These are phyloP conservation scores for Pomatorhinus ruficollis DNA, from an alignment of 2,113 vertebrate genomes.

Conservation along the genomic window DNA sequence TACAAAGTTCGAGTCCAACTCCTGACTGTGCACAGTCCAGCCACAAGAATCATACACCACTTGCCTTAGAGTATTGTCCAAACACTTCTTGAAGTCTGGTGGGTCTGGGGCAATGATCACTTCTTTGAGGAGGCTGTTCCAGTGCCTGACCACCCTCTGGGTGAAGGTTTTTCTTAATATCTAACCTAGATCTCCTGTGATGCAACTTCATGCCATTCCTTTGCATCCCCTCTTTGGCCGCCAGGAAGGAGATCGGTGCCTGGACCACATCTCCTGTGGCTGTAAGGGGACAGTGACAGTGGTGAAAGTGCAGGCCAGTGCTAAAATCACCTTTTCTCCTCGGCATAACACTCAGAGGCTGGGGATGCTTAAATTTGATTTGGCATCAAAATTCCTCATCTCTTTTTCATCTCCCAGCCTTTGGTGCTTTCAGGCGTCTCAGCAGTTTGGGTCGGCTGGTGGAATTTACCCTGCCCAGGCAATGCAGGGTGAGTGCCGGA, in stretches of 20 bases:
- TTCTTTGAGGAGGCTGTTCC: neutral
- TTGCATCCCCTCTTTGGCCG: fast-evolving
- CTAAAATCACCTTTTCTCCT: neutral
- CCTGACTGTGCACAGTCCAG: neutral
- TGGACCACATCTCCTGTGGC: neutral
- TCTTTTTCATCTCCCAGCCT: neutral
- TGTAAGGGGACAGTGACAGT: neutral
- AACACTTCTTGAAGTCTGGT: neutral
- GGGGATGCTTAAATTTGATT: fast-evolving
- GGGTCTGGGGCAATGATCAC: neutral
- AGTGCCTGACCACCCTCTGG: no score
- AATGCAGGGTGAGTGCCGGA: neutral
- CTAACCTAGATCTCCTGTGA: neutral
- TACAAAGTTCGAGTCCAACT: neutral
- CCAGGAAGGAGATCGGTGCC: neutral
- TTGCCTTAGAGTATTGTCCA: neutral
- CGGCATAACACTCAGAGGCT: neutral
- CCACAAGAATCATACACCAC: neutral
- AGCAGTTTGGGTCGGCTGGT: neutral
- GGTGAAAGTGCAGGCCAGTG: neutral
- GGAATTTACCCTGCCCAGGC: neutral
- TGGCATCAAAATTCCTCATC: neutral
- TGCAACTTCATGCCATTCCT: neutral
- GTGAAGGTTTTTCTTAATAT: neutral
- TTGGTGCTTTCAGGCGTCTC: neutral